Conservation (phyloP, 2,888 invertebrate species). For the Melipona bicolor region DNA sequence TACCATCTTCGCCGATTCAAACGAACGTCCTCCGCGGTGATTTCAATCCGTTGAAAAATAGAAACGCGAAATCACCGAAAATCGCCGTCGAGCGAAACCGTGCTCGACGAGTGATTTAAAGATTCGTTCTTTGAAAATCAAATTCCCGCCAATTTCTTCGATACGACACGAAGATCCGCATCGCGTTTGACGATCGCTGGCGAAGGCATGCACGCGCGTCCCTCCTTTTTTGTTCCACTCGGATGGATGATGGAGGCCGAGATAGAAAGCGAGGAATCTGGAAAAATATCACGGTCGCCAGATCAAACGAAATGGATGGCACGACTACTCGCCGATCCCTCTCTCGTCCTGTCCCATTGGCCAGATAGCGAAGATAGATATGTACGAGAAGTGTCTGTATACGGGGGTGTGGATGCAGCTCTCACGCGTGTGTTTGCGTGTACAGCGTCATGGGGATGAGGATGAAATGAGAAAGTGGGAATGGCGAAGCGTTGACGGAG, state of each 20-base stretch:
- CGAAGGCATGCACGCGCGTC: conserved; percentile 12
- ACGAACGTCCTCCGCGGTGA: no score
- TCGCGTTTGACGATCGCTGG: conserved; percentile 35
- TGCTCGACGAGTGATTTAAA: no score
- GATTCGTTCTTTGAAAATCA: not conserved
- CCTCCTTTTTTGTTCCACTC: conserved; percentile 49
- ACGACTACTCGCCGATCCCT: conserved; percentile 26
- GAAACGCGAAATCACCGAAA: no score
- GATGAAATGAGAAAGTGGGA: conserved; percentile 7
- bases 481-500: conserved; percentile 3
- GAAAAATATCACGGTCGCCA: conserved; percentile 71
- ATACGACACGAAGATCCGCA: not conserved
- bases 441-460: no score
- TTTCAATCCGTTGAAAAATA: no score
- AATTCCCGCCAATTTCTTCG: conserved; percentile 30
- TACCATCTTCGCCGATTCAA: no score
- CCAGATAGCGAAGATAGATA: conserved; percentile 28
- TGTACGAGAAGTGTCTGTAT: not conserved
- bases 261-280: conserved; percentile 56
- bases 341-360: conserved; percentile 16
- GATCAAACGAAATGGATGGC: conserved; percentile 70
- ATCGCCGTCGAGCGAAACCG: no score
- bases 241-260: conserved; percentile 45
- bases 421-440: not conserved
- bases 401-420: not conserved